phyloP scores from a whole-genome alignment of 2,888 invertebrate species.

The Drosophila longiperda region DNA sequence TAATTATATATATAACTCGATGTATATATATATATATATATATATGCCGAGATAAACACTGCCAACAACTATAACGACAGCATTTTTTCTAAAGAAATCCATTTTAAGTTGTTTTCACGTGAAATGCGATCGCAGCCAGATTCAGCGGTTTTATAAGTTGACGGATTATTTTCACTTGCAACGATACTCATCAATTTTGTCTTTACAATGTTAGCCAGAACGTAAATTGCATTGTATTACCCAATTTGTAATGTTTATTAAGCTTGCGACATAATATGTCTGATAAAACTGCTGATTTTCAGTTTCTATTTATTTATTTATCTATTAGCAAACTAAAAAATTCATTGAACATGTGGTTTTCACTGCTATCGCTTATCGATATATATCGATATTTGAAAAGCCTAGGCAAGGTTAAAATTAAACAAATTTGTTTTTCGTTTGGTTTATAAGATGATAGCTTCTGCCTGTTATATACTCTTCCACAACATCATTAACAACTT shows the following conservation, averaged over 20 bases:
- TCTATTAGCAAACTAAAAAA: not conserved
- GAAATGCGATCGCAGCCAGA: not conserved
- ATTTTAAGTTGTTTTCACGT: slow-evolving; percentile 8
- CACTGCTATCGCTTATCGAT: not conserved
- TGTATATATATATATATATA: not conserved
- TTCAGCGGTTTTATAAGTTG: not conserved
- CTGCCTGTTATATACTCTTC: not conserved
- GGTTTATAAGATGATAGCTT: not conserved
- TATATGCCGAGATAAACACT: not conserved
- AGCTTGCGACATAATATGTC: not conserved
- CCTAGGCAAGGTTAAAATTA: not conserved
- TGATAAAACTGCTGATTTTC: not conserved
- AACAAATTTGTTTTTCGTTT: not conserved
- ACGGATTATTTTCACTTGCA: not conserved
- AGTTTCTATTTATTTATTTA: not conserved
- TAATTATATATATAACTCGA: not conserved
- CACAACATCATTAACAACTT: not conserved
- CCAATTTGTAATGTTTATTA: not conserved
- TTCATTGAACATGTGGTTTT: not conserved
- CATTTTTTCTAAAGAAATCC: slow-evolving; percentile 28
- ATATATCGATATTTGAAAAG: not conserved
- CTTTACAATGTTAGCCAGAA: not conserved
- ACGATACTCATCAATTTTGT: not conserved
- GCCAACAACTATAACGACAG: not conserved
- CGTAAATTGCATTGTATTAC: not conserved